Conservation (phyloP, 2,888 invertebrate species). For the Agapetus fuscipes region DNA sequence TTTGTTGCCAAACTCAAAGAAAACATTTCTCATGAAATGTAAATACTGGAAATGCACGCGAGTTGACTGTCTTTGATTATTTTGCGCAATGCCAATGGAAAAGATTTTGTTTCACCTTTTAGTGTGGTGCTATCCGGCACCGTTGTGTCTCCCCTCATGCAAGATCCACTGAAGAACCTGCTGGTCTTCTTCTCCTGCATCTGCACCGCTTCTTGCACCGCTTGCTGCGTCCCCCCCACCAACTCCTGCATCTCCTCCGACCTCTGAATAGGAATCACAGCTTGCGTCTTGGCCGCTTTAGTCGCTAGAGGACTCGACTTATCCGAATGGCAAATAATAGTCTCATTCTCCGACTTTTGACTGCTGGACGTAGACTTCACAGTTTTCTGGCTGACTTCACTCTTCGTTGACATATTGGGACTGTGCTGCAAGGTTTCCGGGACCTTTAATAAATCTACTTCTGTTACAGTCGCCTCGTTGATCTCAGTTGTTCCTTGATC, state of each 20-base stretch:
- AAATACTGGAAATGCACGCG: no score
- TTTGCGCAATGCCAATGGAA: no score
- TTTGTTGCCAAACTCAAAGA: no score
- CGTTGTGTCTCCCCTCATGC: conserved; percentile 43
- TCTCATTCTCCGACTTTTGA: conserved; percentile 41
- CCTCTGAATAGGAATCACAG: conserved; percentile 41
- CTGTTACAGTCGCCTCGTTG: conserved; percentile 6
- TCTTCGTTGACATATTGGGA: conserved; percentile 36
- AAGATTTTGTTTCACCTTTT: no score
- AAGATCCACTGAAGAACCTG: conserved; percentile 26
- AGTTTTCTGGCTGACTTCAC: conserved; percentile 40
- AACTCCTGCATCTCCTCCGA: conserved; percentile 36
- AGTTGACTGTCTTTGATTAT: no score
- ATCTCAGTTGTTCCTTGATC: conserved; percentile 12
- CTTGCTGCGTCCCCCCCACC: conserved; percentile 20
- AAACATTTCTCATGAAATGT: no score
- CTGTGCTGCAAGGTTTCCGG: conserved; percentile 38
- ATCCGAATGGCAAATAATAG: conserved; percentile 38
- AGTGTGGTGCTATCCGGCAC: no score
- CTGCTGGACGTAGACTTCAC: conserved; percentile 27
- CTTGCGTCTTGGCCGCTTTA: conserved; percentile 39
- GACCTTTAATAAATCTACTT: conserved; percentile 30
- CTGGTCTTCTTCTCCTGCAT: conserved; percentile 32
- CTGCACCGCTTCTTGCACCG: conserved; percentile 31
- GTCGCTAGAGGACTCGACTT: conserved; percentile 40